These are phyloP conservation scores for Bryconaethiops microstoma DNA, from an alignment of 2,797 vertebrate species.

Conservation along the genomic window DNA sequence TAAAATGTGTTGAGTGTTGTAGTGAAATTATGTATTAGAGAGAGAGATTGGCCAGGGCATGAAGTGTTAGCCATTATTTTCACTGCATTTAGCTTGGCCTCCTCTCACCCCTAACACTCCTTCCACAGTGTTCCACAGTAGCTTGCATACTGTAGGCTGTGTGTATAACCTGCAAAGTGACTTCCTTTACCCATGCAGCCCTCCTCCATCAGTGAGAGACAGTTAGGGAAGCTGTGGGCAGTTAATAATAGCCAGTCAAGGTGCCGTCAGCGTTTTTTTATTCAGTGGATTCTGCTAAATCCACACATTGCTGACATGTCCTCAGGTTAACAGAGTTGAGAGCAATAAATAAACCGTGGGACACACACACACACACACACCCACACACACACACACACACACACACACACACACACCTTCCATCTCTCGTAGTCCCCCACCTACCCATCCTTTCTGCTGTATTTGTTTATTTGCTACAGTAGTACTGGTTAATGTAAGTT, in stretches of 20 bases:
- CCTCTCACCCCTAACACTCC: not conserved
- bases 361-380: conserved; percentile 28
- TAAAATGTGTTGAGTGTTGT: not conserved
- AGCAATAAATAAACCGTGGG: conserved; percentile 25
- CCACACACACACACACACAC: conserved; percentile 29
- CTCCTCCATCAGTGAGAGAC: not conserved
- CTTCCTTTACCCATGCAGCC: not conserved
- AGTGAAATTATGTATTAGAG: not conserved
- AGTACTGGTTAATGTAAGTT: conserved; percentile 42
- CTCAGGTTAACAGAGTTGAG: conserved; percentile 9
- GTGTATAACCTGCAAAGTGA: conserved; percentile 1
- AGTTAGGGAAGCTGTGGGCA: not conserved
- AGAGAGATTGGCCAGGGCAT: not conserved
- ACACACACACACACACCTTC: conserved; percentile 28
- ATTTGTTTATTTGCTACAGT: conserved; percentile 53
- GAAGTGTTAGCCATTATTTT: not conserved
- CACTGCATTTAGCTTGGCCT: not conserved
- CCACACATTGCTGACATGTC: conserved; percentile 14
- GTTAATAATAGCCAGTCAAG: conserved; percentile 20
- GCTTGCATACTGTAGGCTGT: not conserved
- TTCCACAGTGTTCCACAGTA: not conserved
- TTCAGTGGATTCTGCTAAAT: conserved; percentile 19
- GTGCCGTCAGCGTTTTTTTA: conserved; percentile 3
- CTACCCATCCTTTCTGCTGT: conserved; percentile 14
- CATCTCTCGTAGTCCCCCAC: conserved; percentile 3